phyloP scores from a whole-genome alignment of 2,888 invertebrate species.

The Prenolepis imparis region DNA sequence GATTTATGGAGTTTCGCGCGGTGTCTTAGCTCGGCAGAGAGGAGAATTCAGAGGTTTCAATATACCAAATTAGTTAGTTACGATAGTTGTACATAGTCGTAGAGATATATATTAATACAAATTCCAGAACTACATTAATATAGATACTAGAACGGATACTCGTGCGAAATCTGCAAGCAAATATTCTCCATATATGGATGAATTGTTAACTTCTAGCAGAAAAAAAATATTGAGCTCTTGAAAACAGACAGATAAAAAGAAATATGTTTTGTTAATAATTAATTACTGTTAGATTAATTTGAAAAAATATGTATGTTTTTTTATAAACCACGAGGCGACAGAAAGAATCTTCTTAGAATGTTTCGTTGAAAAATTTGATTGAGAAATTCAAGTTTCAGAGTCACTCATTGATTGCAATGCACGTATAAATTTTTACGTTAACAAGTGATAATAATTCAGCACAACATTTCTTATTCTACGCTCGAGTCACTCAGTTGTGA shows the following conservation, averaged over 20 bases:
- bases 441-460: conserved; percentile 64
- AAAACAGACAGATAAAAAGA: neutral
- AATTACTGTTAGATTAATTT: neutral
- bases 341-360: neutral
- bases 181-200: neutral
- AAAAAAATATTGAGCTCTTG: neutral
- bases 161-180: conserved; percentile 15
- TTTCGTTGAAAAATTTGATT: neutral
- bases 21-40: conserved; percentile 21
- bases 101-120: neutral
- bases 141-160: neutral
- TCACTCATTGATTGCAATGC: conserved; percentile 36
- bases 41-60: conserved; percentile 36
- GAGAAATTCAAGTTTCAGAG: neutral
- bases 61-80: conserved; percentile 60
- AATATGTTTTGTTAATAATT: neutral
- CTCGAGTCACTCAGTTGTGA: conserved; percentile 50
- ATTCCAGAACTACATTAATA: neutral
- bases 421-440: conserved; percentile 60
- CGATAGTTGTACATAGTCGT: conserved; percentile 39
- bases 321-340: neutral
- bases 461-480: conserved; percentile 35
- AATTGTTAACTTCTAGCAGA: neutral
- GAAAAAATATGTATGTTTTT: neutral
- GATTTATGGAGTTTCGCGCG: conserved; percentile 47